These are phyloP conservation scores for Apis cerana DNA, from an alignment of 1,140 invertebrate genomes.

Conservation along the genomic window DNA sequence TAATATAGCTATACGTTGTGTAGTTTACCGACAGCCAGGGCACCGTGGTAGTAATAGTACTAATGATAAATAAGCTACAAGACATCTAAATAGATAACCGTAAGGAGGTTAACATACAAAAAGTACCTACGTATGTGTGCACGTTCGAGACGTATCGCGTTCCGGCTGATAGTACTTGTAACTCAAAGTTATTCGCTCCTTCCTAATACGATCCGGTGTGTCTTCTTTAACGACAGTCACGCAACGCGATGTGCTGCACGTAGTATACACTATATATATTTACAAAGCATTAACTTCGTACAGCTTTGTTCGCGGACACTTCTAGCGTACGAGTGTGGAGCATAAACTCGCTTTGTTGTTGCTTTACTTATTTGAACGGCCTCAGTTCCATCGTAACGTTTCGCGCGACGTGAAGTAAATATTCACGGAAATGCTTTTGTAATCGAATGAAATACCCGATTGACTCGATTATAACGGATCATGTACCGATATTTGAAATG, in stretches of 20 bases:
- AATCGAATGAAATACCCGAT: neutral
- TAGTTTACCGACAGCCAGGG: slow-evolving; percentile 67
- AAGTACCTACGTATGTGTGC: slow-evolving; percentile 60
- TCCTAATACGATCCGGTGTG: slow-evolving; percentile 53
- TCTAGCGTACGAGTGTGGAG: slow-evolving; percentile 10
- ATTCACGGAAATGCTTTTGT: neutral
- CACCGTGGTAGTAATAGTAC: slow-evolving; percentile 70
- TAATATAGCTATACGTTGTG: slow-evolving; percentile 19
- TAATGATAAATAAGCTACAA: slow-evolving; percentile 59
- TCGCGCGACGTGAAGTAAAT: neutral
- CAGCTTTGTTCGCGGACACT: slow-evolving; percentile 55
- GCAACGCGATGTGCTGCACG: slow-evolving; percentile 33
- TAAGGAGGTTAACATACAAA: slow-evolving; percentile 56
- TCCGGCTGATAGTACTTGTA: slow-evolving; percentile 57
- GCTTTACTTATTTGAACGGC: neutral
- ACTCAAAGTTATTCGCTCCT: slow-evolving; percentile 46
- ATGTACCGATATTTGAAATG: neutral
- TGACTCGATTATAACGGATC: neutral
- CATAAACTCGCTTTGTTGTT: too few species aligned
- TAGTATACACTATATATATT: slow-evolving; percentile 3
- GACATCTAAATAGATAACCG: slow-evolving; percentile 50
- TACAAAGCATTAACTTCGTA: slow-evolving; percentile 68
- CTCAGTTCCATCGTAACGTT: neutral
- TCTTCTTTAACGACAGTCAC: slow-evolving; percentile 34
- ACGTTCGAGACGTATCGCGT: slow-evolving; percentile 59